These are phyloP conservation scores for Probosciger aterrimus DNA, from an alignment of 2,113 vertebrate genomes.

Conservation along the genomic window DNA sequence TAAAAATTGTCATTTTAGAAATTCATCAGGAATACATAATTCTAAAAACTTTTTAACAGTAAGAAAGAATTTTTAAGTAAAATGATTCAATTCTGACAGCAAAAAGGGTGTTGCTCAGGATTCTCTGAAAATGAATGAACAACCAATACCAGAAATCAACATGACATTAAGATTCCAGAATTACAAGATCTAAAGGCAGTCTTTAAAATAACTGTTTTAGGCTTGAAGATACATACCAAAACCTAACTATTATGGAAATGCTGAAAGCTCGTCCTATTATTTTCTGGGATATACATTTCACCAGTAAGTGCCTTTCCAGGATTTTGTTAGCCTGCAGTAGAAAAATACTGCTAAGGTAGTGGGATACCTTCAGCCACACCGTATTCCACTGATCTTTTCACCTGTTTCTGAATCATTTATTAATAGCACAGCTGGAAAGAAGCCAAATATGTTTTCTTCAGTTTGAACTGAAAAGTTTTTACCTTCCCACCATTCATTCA, in stretches of 20 bases:
- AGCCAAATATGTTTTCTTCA: neutral
- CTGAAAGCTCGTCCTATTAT: neutral
- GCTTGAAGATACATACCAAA: neutral
- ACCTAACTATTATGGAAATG: neutral
- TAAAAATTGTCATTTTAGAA: neutral
- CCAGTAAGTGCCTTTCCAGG: neutral
- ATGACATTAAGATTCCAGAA: neutral
- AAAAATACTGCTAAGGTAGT: neutral
- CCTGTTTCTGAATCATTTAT: neutral
- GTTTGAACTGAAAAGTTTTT: neutral
- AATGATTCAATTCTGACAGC: neutral
- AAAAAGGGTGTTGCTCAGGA: neutral
- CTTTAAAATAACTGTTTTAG: neutral
- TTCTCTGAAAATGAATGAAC: neutral
- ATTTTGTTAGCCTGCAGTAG: neutral
- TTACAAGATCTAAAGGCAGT: neutral
- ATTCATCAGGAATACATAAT: neutral
- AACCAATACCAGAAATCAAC: neutral
- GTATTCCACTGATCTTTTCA: neutral
- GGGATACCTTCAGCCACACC: neutral
- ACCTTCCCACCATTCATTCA: neutral
- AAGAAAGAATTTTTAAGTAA: neutral
- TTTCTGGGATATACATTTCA: neutral
- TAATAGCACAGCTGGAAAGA: neutral
- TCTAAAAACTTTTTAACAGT: neutral